A percentile compares a stretch with the other conserved stretches of the same genome.
These are phyloP conservation scores for Lasius fuliginosus DNA, from an alignment of 2,888 invertebrate genomes.

Conservation along the genomic window DNA sequence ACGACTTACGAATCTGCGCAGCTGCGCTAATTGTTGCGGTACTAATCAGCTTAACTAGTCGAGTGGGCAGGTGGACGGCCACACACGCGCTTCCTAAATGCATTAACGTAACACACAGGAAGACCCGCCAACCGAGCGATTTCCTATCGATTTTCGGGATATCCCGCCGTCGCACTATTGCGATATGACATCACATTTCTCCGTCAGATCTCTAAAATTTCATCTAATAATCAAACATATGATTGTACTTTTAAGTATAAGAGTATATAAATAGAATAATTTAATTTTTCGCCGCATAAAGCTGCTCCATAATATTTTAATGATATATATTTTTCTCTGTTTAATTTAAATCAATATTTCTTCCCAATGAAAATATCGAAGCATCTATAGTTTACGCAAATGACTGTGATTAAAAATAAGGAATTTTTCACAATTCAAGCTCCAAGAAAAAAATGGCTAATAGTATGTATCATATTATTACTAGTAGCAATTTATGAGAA, in stretches of 20 bases:
- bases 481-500: neutral
- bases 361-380: neutral
- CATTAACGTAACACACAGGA: constrained; percentile 45
- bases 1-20: constrained; percentile 55
- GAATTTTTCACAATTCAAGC: neutral
- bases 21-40: constrained; percentile 54
- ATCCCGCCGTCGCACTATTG: neutral
- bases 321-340: neutral
- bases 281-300: neutral
- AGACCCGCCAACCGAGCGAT: constrained; percentile 31
- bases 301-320: neutral
- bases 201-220: neutral
- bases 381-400: neutral
- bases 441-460: neutral
- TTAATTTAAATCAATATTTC: neutral
- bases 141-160: constrained; percentile 49
- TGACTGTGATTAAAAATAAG: neutral
- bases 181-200: neutral
- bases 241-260: neutral
- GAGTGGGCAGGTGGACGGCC: constrained; percentile 43
- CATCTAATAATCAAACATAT: neutral
- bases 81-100: constrained; percentile 53
- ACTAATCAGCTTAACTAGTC: constrained; percentile 57
- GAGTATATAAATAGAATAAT: neutral
- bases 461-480: neutral